Conservation (phyloP, 2,113 vertebrate species). For the Perca fluviatilis region DNA sequence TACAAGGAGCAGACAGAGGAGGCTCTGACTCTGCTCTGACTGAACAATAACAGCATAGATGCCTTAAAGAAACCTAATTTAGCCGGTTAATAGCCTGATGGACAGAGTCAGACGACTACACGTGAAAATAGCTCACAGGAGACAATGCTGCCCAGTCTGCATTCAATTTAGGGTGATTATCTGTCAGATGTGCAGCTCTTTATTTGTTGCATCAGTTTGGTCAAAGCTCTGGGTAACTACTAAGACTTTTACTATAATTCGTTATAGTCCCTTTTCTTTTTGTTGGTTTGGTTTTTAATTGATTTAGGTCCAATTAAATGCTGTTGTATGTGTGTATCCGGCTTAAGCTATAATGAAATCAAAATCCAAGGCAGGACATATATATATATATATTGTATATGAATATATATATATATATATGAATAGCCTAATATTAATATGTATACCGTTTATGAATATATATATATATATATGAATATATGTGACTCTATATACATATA, state of each 20-base stretch:
- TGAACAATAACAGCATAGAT: constrained; percentile 53
- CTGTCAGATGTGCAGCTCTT: constrained; percentile 41
- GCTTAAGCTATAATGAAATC: not conserved
- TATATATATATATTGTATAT: no score
- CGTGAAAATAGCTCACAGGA: constrained; percentile 39
- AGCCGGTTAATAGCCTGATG: constrained; percentile 34
- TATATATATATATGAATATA: no score
- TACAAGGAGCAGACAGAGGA: not conserved
- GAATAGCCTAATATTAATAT: no score
- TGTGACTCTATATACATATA: no score
- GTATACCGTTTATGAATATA: no score
- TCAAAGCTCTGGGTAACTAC: not conserved
- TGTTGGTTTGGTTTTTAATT: not conserved
- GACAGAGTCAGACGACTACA: constrained; percentile 43
- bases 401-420: no score
- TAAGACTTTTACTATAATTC: not conserved
- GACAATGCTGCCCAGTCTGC: constrained; percentile 64
- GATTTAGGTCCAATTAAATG: not conserved
- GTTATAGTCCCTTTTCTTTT: no score
- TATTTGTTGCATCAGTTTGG: constrained; percentile 37
- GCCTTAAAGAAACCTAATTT: constrained; percentile 59
- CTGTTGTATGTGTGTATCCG: not conserved
- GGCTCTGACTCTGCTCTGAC: not conserved
- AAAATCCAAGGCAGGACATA: not conserved
- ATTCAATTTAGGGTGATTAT: constrained; percentile 42